Evolutionary conservation across 2,113 vertebrate genomes (phyloP), one percentile per base, ranked within the genome.

Genomic region (Scartelaos histophorus): DNA sequence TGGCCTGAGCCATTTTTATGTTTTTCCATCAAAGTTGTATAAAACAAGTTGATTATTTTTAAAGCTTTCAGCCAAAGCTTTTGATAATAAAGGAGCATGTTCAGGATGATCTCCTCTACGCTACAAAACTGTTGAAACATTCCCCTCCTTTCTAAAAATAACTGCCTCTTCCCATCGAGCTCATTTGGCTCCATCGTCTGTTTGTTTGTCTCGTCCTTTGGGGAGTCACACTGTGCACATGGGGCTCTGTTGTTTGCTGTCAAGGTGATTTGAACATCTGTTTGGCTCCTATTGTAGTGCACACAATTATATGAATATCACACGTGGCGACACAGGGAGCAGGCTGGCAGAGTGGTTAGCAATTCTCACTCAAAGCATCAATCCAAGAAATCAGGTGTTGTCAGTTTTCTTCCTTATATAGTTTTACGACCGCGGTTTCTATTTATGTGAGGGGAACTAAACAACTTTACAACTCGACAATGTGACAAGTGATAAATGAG

Each of bases 121-220:
- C 16, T 19, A 13, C 4, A 34, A 61, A 34, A 17, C 2, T 17
- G 15, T 34, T 34, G 6, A 34, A 61, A 61, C 25, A 6, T 61
- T 61, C 22, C 11, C 13, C 1, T 25, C 13, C 15, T 9, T 17
- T 61, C 58, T 82, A 85, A 85, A 85, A 87, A 85, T 84, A 82
- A 56, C 69, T n/a, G 75, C 53, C 64, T 24, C 45, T 79, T 35
- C 21, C 58, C 69, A 54, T 46, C 58, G 22, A 53, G 29, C 13
- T 7, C 4, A 58, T 66, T 46, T 9, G 24, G 16, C 2, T 69
- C 54, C 69, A n/a, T 56, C 3, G 73, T 67, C 61, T 75, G 77
- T 81, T 73, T 80, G 67, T 87, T 81, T 81, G 73, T 53, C 38
- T 80, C 67, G 46, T 65, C 54, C 19, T 60, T 66, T 53, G 35